Percentiles rank a stretch among this genome's conserved stretches.
These are phyloP conservation scores for Andrena minutula DNA, from an alignment of 2,888 invertebrate genomes.

Conservation along the genomic window DNA sequence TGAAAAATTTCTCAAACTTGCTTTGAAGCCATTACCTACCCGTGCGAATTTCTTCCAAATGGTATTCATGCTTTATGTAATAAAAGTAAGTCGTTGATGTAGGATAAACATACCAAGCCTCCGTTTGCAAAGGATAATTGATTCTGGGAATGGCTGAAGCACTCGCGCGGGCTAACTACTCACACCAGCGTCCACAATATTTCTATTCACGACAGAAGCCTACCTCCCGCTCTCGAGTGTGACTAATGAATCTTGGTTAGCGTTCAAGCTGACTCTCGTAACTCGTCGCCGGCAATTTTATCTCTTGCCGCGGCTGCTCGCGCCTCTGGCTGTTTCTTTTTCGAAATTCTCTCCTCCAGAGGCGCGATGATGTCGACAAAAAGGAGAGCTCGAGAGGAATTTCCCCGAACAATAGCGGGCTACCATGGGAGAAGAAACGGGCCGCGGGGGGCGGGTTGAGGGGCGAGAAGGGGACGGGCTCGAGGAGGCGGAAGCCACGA, in stretches of 20 bases:
- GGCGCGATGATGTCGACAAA: constrained; percentile 38
- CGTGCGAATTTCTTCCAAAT: too few relatives aligned
- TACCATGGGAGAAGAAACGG: constrained; percentile 11
- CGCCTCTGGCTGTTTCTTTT: constrained; percentile 10
- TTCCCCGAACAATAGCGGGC: constrained; percentile 50
- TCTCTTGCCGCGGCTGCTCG: not conserved
- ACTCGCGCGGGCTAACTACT: not conserved
- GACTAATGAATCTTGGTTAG: not conserved
- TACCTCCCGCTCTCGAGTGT: not conserved
- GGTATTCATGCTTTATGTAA: too few relatives aligned
- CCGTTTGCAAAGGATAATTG: not conserved
- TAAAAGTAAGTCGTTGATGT: not conserved
- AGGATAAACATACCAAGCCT: not conserved
- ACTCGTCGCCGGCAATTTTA: constrained; percentile 10
- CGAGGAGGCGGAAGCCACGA: constrained; percentile 46
- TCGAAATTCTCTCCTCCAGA: not conserved
- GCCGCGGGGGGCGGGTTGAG: not conserved
- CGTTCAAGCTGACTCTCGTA: not conserved
- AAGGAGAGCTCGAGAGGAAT: constrained; percentile 40
- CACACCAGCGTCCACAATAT: not conserved
- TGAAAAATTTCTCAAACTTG: not conserved
- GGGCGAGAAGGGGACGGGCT: constrained; percentile 31
- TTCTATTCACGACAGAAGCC: not conserved
- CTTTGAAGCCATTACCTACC: too few relatives aligned
- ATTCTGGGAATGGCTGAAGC: too few relatives aligned